Evolutionary conservation across 2,113 vertebrate genomes (phyloP).

Genomic region (Apteryx owenii): DNA sequence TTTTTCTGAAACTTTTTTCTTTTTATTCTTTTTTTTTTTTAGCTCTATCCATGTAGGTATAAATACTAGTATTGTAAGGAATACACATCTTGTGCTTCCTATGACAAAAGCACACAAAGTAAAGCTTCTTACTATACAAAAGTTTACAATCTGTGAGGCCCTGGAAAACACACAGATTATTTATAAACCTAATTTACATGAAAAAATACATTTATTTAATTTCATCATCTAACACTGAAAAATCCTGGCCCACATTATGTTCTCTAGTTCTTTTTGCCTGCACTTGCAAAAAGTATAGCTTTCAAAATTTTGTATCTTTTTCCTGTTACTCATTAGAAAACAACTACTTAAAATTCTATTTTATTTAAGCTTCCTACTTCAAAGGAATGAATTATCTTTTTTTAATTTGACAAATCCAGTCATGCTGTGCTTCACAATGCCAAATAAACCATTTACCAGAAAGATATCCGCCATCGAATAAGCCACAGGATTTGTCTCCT

Average conservation of each 20-base stretch:
- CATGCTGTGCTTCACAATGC: conserved; percentile 80
- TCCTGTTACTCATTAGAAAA: neutral
- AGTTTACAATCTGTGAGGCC: neutral
- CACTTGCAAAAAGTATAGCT: neutral
- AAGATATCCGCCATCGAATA: neutral
- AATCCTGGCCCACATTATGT: neutral
- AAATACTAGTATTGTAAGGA: neutral
- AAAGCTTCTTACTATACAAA: neutral
- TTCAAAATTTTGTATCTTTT: neutral
- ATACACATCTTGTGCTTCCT: neutral
- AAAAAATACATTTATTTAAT: neutral
- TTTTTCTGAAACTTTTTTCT: neutral
- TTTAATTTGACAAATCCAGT: conserved; percentile 93
- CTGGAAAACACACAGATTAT: neutral
- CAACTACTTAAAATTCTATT: neutral
- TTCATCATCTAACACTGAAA: neutral
- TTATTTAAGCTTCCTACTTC: neutral
- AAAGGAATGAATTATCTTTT: conserved; percentile 82
- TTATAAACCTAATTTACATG: neutral
- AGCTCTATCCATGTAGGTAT: neutral
- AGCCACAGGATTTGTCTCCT: conserved; percentile 80
- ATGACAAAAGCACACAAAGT: neutral
- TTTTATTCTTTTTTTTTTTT: neutral
- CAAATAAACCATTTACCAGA: conserved; percentile 81
- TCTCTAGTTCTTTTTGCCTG: neutral